A percentile compares a stretch with the other conserved stretches of the same genome.
Conservation (phyloP, 2,113 vertebrate species). For the Etia nguti region DNA sequence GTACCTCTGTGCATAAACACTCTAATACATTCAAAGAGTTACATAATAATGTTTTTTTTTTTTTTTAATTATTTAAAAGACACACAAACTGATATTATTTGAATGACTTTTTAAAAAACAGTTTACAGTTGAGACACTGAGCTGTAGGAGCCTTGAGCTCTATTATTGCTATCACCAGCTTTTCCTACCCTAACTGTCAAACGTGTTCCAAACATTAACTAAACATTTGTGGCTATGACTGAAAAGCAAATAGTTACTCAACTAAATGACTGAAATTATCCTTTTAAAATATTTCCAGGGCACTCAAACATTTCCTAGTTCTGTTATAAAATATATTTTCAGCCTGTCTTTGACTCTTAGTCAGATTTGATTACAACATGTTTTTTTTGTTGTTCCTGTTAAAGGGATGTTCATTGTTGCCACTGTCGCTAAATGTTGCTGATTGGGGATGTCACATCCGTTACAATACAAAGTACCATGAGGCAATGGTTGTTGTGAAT, state of each 20-base stretch:
- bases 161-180: background rate
- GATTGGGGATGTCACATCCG: background rate
- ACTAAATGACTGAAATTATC: background rate
- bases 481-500: background rate
- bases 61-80: background rate
- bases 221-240: background rate
- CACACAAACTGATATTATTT: background rate
- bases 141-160: background rate
- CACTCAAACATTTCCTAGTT: background rate
- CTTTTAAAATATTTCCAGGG: background rate
- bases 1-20: background rate
- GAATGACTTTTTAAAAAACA: background rate
- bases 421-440: background rate
- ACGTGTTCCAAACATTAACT: background rate
- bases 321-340: background rate
- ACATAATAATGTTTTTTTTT: fast-evolving
- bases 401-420: background rate
- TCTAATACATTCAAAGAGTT: background rate
- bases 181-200: background rate
- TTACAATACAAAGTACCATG: background rate
- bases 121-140: background rate
- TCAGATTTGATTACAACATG: background rate
- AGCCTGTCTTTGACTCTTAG: background rate
- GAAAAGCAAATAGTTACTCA: background rate
- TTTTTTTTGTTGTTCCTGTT: background rate